Conservation (phyloP, 2,888 invertebrate species). For the Lacanobia oleracea region DNA sequence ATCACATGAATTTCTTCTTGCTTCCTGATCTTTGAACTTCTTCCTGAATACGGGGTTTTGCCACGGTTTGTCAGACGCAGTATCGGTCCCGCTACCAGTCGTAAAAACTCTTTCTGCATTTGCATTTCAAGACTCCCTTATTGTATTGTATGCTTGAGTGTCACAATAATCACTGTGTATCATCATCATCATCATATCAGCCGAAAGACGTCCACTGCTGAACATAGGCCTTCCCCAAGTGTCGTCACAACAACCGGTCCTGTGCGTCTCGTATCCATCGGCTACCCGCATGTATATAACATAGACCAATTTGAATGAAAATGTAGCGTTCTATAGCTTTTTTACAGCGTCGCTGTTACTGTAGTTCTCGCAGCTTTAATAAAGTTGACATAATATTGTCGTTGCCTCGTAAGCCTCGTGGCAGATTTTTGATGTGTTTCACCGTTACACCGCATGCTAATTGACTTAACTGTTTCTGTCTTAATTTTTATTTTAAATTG, state of each 20-base stretch:
- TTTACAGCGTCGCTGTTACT: slow-evolving; percentile 20
- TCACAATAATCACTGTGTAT: too few relatives aligned
- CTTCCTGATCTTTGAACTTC: neutral
- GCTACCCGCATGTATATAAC: too few relatives aligned
- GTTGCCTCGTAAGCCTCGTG: slow-evolving; percentile 68
- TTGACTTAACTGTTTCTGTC: slow-evolving; percentile 69
- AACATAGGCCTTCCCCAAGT: too few relatives aligned
- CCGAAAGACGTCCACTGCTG: too few relatives aligned
- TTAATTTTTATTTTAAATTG: slow-evolving; percentile 59
- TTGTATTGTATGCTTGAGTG: too few relatives aligned
- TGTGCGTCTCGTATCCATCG: too few relatives aligned
- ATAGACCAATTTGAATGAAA: too few relatives aligned
- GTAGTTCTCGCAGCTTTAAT: slow-evolving; percentile 59
- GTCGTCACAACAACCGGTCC: too few relatives aligned
- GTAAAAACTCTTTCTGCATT: neutral
- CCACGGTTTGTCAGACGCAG: neutral
- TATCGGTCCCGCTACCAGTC: neutral
- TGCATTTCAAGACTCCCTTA: too few relatives aligned
- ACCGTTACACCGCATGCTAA: slow-evolving; percentile 74
- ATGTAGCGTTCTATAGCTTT: slow-evolving; percentile 3
- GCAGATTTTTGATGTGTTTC: slow-evolving; percentile 71
- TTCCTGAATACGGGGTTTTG: neutral
- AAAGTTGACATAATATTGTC: slow-evolving; percentile 76
- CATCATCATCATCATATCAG: too few relatives aligned
- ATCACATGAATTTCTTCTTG: neutral